Evolutionary conservation across 2,113 vertebrate species (phyloP), one percentile per base, ranked within the genome.

Genomic region (Gavialis gangeticus): DNA sequence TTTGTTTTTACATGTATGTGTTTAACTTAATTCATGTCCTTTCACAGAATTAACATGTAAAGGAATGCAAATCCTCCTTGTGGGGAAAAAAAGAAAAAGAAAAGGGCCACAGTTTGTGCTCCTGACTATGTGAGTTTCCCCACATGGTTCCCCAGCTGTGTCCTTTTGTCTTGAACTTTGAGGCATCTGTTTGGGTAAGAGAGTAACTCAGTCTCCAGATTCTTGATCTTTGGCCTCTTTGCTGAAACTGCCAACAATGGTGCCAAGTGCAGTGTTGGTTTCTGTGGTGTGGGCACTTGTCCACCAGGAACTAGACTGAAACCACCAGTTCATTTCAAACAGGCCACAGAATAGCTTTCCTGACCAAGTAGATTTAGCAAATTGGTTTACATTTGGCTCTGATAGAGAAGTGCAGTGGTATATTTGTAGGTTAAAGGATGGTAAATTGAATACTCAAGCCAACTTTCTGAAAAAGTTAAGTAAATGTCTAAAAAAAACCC

Each of bases 361-460:
- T 95, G 92, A 93, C 90, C 89, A 84, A 75, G 11, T 79, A 90
- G 54, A 34, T 60, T 76, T 88, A 85, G 82, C 82, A 80, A 77
- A 46, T 25, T 93, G 76, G 69, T 82, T 96, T 89, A 64, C 88
- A 34, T 69, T 88, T 37, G 80, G 63, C 79, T 55, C 88, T 34
- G 30, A n/a, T 82, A 77, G 64, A 66, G 81, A 46, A 93, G 17
- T 12, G 15, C 18, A 34, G 3, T 87, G 91, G 55, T 5, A 62
- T 59, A 3, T 78, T 90, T 90, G 66, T 10, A 82, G 64, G 46
- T 87, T 75, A 73, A 92, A 96, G 90, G 78, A n/a, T 90, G 59
- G 73, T 89, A 85, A 79, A 81, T 64, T 17, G 79, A 89, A 60
- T 2, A 0, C 0, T 12, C 9, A 16, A 22, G 19, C 10, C 7